Evolutionary conservation across 1,140 invertebrate genomes (phyloP), one percentile per base, ranked within the genome.

Genomic region (Drosophila repleta): DNA sequence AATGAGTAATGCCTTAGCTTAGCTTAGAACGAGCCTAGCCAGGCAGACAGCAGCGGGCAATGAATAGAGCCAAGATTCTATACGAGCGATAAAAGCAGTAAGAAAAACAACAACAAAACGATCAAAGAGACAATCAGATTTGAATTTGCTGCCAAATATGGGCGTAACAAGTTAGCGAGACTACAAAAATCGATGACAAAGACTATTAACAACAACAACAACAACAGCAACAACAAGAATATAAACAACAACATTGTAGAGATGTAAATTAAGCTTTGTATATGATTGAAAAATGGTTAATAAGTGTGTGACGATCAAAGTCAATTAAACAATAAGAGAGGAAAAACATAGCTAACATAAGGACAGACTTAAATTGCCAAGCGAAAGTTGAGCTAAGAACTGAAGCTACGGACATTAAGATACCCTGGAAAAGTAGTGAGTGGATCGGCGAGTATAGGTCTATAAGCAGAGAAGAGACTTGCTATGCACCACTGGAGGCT

Each of bases 91-190:
- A 73, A 68, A 72, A 72, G 37, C 55, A 57, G 7, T 17, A 15
- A 17, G 7, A 41, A 15, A 41, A 15, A 43, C 6, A 73, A 46
- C 55, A 57, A 43, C n/a, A 43, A 17, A 43, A 15, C 39, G n/a
- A 65, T 65, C 62, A 71, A 71, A 71, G 62, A 71, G 63, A 71
- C 62, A 53, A 53, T 58, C 35, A 66, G 68, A 71, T 71, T 71
- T 71, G 68, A 71, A 73, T 73, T 73, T 48, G 63, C 48, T 61
- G 64, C 70, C 70, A 73, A 73, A 73, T 73, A 73, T 73, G 70
- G 70, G 43, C 56, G 70, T 72, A 72, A 67, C 69, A 67, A 72
- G 48, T 72, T 67, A 64, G 51, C 68, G 62, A 52, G 45, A 51
- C 60, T 55, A 64, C 48, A 53, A 64, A 64, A 48, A 32, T 52